Base-by-base conservation (phyloP, 2,888 invertebrate species). In the Hirtodrosophila trivittata region DNA sequence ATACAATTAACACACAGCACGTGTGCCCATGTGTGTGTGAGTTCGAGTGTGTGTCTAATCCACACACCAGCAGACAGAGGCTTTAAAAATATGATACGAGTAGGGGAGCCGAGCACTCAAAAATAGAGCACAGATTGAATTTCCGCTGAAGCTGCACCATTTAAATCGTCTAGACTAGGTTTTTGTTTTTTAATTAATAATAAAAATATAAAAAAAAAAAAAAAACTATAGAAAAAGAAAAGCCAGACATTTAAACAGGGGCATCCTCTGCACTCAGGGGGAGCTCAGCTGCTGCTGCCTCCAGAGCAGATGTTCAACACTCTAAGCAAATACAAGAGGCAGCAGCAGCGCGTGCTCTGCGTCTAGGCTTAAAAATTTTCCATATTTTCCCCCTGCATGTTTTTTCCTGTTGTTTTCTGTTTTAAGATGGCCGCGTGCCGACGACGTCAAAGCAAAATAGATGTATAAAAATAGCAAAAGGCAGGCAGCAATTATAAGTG, bases 51-150 rank as follows among this genome's bases (percentile, higher is more conserved):
- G 45, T 13, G 18, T 30, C 12, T 33, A 10, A 37, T 6, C 37
- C 5, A 21, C 1, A 9, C 14, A 4, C 30, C 25, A 9, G 8
- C 41, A 49, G 38, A 68, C n/a, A 57, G 49, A 42, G 39, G 54
- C 59, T 58, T 70, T 28, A 42, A 49, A 41, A 10, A 37, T n/a
- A n/a, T n/a, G n/a, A 43, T 33, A 39, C n/a, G n/a, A n/a, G n/a
- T 67, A 38, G 67, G 60, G 57, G 39, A 55, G 56, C 28, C 18
- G 18, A 25, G 39, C 59, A 65, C 75, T 62, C 66, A 55, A 81
- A 86, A 86, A 81, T 77, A 84, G 82, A 77, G 74, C 77, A 71
- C n/a, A n/a, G n/a, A n/a, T 84, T 85, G 74, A 76, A 71, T 83
- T 83, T 86, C 83, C 87, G 71, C 50, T 66, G 75, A 77, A 70